These are phyloP conservation scores for Antitype chi DNA, from an alignment of 2,888 invertebrate species.

Conservation along the genomic window DNA sequence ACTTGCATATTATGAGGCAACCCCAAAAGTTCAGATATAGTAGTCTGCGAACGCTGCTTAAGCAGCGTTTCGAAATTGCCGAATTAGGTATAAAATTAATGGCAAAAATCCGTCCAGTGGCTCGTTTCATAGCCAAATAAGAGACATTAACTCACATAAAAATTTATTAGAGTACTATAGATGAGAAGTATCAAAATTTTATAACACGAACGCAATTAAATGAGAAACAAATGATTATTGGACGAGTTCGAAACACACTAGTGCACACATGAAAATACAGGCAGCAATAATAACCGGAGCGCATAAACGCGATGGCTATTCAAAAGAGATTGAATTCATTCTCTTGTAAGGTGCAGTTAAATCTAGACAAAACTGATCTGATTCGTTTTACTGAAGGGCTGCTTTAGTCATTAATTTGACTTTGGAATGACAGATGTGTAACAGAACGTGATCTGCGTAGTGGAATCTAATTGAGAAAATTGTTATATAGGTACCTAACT, in stretches of 20 bases:
- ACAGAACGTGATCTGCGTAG: background rate
- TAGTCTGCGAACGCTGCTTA: background rate
- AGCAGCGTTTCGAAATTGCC: background rate
- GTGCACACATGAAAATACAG: slow-evolving; percentile 56
- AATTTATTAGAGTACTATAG: slow-evolving; percentile 1
- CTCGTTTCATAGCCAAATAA: slow-evolving; percentile 12
- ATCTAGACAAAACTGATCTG: slow-evolving; percentile 75
- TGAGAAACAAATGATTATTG: slow-evolving; percentile 22
- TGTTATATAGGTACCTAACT: background rate
- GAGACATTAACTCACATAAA: background rate
- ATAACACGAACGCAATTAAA: slow-evolving; percentile 38
- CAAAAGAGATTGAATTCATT: slow-evolving; percentile 70
- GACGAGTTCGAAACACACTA: slow-evolving; percentile 26
- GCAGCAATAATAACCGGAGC: slow-evolving; percentile 68
- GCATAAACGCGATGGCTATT: slow-evolving; percentile 65
- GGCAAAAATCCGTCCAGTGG: background rate
- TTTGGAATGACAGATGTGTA: slow-evolving; percentile 14
- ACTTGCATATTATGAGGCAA: background rate
- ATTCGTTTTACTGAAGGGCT: slow-evolving; percentile 24
- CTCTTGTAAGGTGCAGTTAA: slow-evolving; percentile 70
- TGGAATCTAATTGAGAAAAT: background rate
- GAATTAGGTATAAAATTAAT: background rate
- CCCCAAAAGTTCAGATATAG: background rate
- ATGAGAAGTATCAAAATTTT: slow-evolving; percentile 26
- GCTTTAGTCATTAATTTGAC: slow-evolving; percentile 18